Evolutionary conservation across 2,797 vertebrate genomes (phyloP), one percentile per base, ranked within the genome.

Genomic region (Protosalanx chinensis): DNA sequence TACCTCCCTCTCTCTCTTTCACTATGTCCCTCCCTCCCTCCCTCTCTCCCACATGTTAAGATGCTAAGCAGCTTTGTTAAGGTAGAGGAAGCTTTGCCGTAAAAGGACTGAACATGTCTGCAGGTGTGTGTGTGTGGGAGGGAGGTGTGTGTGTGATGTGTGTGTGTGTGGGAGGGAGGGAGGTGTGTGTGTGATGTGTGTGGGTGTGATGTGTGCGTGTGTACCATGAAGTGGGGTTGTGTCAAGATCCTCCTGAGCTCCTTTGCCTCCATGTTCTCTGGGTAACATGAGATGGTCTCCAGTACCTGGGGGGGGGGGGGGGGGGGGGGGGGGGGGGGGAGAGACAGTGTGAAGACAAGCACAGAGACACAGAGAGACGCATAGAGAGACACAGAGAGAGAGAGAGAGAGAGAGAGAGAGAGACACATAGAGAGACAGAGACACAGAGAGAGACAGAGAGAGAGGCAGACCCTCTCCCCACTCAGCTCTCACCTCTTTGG

Each of bases 141-240:
- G 35, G 5, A 7, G 6, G 6, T 0, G 35, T 7, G 35, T 37
- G 35, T 37, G 35, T 37, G 35, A 27, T 35, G 27, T 61, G 33
- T 23, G n/a, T 12, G n/a, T 5, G 49, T 72, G 85, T 83, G 98
- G 97, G 90, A 98, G 97, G 93, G 98, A 96, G 84, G 96, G 95
- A 92, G 97, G 96, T 85, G 96, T 98, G 8, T 8, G 37, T 41
- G 12, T 16, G 58, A n/a, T 60, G 58, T 60, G 58, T 60, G 41
- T 41, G 63, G 65, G 63, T 49, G 64, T 58, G 30, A 8, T 35
- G 30, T 61, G 33, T 16, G n/a, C 6, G 18, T 5, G 49, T 72
- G 85, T 83, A 97, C 96, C 96, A 98, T 98, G 90, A 98, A 98
- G 93, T 98, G 96, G 84, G 96, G 96, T 93, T 97, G 96, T 85